Evolutionary conservation across 2,113 vertebrate genomes (phyloP).

Genomic region (Cygnus atratus): DNA sequence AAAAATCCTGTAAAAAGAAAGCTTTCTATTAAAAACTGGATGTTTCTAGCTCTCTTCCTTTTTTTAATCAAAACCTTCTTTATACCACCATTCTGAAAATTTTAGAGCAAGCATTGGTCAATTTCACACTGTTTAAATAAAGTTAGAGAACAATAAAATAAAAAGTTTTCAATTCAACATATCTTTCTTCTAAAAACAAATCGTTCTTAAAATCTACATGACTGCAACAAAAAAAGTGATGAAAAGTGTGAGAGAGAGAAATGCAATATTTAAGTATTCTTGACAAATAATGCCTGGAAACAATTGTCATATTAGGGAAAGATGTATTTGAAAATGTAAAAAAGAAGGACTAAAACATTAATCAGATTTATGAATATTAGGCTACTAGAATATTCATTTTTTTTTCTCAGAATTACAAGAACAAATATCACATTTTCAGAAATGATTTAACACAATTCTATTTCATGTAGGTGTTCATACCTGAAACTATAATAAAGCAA

Average conservation of each 20-base stretch:
- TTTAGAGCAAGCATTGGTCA: not conserved
- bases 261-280: constrained; percentile 24
- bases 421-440: constrained; percentile 57
- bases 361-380: constrained; percentile 57
- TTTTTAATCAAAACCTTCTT: not conserved
- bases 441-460: constrained; percentile 17
- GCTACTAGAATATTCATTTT: constrained; percentile 47
- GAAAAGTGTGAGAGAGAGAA: not conserved
- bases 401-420: constrained; percentile 60
- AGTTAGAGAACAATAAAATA: not conserved
- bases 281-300: constrained; percentile 17
- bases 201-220: not conserved
- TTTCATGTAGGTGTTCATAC: constrained; percentile 48
- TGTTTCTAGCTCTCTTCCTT: not conserved
- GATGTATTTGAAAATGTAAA: not conserved
- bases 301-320: constrained; percentile 21
- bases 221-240: not conserved
- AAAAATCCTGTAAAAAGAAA: not conserved
- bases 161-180: not conserved
- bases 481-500: constrained; percentile 67
- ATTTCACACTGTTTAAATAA: not conserved
- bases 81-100: not conserved
- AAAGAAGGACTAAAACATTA: constrained; percentile 24
- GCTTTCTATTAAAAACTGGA: not conserved
- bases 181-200: not conserved